These are phyloP conservation scores for Argyra leucocephala DNA, from an alignment of 2,888 invertebrate genomes.

Conservation along the genomic window DNA sequence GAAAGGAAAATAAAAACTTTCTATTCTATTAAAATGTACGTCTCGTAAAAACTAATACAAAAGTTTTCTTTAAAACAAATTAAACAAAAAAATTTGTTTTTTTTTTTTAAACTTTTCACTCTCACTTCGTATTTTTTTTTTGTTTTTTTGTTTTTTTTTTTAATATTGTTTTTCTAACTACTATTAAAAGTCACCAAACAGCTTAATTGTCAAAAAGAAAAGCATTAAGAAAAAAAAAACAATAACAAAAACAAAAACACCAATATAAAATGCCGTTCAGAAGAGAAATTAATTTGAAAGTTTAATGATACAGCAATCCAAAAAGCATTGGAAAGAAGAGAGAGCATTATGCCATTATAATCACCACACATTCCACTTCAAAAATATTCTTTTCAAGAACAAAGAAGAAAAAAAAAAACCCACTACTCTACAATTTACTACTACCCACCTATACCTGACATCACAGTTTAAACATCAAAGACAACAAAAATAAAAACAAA, in stretches of 20 bases:
- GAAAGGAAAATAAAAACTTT: no score
- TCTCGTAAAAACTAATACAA: no score
- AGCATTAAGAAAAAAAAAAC: not conserved
- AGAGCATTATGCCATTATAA: not conserved
- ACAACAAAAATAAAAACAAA: no score
- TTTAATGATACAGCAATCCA: not conserved
- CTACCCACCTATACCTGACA: no score
- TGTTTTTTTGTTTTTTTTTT: not conserved
- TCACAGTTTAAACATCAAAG: no score
- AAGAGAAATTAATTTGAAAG: conserved; percentile 3
- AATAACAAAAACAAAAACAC: not conserved
- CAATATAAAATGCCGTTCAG: not conserved
- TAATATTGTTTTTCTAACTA: not conserved
- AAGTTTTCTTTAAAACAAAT: no score
- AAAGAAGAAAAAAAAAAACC: no score
- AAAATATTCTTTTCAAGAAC: not conserved
- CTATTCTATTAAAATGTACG: no score
- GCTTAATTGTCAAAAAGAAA: conserved; percentile 2
- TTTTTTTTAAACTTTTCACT: not conserved
- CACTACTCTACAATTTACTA: no score
- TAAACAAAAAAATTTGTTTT: no score
- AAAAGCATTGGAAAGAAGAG: not conserved
- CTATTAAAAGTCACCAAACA: conserved; percentile 6
- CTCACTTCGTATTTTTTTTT: not conserved
- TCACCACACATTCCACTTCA: not conserved